Percentiles rank a stretch among this genome's conserved stretches.
phyloP scores from a whole-genome alignment of 2,888 invertebrate genomes.

The Sericinus montela region DNA sequence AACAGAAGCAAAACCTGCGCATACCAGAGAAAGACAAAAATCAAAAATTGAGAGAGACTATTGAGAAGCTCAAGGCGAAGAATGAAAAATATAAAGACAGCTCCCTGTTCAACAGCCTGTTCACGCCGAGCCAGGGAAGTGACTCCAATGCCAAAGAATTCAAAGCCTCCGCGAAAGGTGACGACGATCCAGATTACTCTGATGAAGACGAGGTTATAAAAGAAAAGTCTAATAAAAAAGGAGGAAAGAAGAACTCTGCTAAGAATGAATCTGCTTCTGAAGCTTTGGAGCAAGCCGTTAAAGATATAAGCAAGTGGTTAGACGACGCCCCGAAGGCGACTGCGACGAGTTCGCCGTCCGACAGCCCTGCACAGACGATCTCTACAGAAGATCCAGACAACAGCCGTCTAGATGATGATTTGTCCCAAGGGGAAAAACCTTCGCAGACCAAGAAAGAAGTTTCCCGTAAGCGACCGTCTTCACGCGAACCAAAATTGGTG shows the following conservation, averaged over 20 bases:
- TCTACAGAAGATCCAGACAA: slow-evolving; percentile 80
- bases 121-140: slow-evolving; percentile 40
- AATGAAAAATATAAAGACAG: slow-evolving; percentile 75
- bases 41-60: slow-evolving; percentile 76
- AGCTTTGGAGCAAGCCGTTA: slow-evolving; percentile 82
- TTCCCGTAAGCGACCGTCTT: slow-evolving; percentile 68
- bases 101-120: slow-evolving; percentile 51
- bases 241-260: slow-evolving; percentile 63
- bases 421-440: slow-evolving; percentile 58
- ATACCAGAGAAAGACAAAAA: slow-evolving; percentile 71
- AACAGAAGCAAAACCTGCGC: slow-evolving; percentile 53
- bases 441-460: slow-evolving; percentile 53
- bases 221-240: slow-evolving; percentile 51
- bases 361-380: slow-evolving; percentile 85
- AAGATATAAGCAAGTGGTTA: slow-evolving; percentile 94
- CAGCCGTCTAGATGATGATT: slow-evolving; percentile 64
- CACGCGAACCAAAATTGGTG: slow-evolving; percentile 60
- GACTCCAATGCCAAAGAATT: slow-evolving; percentile 34
- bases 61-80: slow-evolving; percentile 82
- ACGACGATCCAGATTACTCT: slow-evolving; percentile 28
- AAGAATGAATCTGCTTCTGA: slow-evolving; percentile 80
- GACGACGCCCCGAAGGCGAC: slow-evolving; percentile 90
- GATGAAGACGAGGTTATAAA: slow-evolving; percentile 38
- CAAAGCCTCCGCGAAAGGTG: slow-evolving; percentile 37
- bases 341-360: slow-evolving; percentile 87